Conservation (phyloP, 2,113 vertebrate genomes). For the Oreochromis spilurus region DNA sequence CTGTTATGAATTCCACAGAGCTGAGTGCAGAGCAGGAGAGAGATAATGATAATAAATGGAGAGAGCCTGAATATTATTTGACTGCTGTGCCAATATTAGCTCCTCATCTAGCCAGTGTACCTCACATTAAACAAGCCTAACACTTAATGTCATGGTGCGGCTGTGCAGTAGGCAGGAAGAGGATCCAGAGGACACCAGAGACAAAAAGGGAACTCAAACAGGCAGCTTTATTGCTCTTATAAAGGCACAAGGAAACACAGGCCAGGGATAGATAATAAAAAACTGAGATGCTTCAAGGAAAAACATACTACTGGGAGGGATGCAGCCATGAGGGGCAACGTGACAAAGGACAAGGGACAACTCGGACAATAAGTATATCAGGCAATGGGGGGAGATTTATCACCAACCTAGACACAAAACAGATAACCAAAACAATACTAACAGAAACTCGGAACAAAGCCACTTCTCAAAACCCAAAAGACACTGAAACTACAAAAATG, state of each 20-base stretch:
- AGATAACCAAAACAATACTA: neutral
- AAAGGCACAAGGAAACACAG: neutral
- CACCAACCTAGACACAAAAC: neutral
- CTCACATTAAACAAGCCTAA: neutral
- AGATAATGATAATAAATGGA: slow-evolving; percentile 46
- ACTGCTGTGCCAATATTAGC: slow-evolving; percentile 18
- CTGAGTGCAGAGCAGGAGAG: neutral
- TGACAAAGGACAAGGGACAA: neutral
- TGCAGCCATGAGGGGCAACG: neutral
- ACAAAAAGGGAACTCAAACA: neutral
- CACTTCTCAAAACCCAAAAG: neutral
- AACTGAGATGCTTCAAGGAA: neutral
- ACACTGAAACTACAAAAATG: neutral
- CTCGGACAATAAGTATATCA: neutral
- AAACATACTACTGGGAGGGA: neutral
- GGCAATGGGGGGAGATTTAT: neutral
- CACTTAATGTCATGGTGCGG: neutral
- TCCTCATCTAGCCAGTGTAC: neutral
- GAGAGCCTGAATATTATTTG: slow-evolving; percentile 11
- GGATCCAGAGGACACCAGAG: neutral
- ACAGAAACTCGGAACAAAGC: neutral
- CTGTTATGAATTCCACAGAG: slow-evolving; percentile 1
- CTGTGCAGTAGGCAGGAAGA: neutral
- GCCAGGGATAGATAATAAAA: neutral
- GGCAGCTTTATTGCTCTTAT: neutral